Evolutionary conservation across 1,140 invertebrate species (phyloP).

Genomic region (Euura lappo): DNA sequence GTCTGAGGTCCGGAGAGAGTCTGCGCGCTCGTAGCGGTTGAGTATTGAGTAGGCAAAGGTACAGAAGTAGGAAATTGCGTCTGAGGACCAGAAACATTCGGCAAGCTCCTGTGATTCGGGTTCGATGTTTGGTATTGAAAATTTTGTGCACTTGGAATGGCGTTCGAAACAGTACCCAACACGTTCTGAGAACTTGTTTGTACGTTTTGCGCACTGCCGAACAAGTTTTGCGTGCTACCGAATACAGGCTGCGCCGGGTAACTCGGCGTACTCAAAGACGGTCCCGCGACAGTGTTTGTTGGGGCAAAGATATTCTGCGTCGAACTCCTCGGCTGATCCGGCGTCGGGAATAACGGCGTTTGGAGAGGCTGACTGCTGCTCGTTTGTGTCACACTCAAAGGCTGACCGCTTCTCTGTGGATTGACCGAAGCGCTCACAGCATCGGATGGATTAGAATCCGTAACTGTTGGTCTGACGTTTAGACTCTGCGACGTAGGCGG

Average conservation of each 20-base stretch:
- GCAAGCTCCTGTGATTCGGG: background rate
- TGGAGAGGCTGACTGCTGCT: background rate
- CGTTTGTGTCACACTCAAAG: background rate
- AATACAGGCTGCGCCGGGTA: slow-evolving; percentile 11
- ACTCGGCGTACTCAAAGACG: background rate
- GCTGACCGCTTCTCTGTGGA: background rate
- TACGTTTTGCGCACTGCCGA: slow-evolving; percentile 20
- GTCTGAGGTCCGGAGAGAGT: slow-evolving; percentile 35
- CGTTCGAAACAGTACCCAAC: background rate
- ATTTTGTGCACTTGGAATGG: background rate
- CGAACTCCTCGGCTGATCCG: background rate
- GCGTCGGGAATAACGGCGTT: background rate
- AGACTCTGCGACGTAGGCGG: background rate
- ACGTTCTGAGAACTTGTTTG: background rate
- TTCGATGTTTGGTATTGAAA: background rate
- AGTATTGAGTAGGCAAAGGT: slow-evolving; percentile 24
- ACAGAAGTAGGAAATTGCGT: background rate
- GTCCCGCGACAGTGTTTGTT: background rate
- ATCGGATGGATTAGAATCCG: background rate
- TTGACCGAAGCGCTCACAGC: background rate
- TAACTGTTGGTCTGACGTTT: background rate
- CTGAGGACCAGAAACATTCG: background rate
- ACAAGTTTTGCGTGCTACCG: slow-evolving; percentile 34
- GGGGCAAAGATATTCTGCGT: background rate
- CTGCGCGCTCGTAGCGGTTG: slow-evolving; percentile 23